A percentile compares a stretch with the other conserved stretches of the same genome.
phyloP scores from a whole-genome alignment of 1,140 invertebrate genomes.

The Eurosta solidaginis region DNA sequence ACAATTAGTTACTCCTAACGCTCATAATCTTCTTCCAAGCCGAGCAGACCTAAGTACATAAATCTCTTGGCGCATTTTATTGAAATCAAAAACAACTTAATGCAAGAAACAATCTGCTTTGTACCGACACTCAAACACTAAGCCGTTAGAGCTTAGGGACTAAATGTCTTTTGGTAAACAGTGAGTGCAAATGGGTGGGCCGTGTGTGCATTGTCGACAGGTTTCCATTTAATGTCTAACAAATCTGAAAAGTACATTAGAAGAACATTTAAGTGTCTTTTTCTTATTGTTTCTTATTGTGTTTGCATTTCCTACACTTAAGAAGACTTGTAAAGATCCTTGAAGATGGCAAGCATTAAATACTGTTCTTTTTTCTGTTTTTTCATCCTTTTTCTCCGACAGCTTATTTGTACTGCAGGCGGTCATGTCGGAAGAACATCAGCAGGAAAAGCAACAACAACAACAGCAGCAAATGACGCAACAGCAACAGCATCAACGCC shows the following conservation, averaged over 20 bases:
- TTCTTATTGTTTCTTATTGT: slow-evolving; percentile 19
- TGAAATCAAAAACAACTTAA: slow-evolving; percentile 28
- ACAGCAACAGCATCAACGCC: slow-evolving; percentile 32
- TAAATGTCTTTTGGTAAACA: too few relatives aligned
- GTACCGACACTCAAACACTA: neutral
- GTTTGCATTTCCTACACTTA: slow-evolving; percentile 21
- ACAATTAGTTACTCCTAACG: neutral
- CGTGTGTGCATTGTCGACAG: slow-evolving; percentile 8
- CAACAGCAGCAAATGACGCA: slow-evolving; percentile 37
- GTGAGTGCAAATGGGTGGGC: neutral
- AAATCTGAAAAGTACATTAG: slow-evolving; percentile 10
- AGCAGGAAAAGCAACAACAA: slow-evolving; percentile 35
- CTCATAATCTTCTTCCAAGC: neutral
- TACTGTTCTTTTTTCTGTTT: slow-evolving; percentile 17
- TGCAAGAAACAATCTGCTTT: slow-evolving; percentile 9
- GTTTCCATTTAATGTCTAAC: slow-evolving; percentile 12
- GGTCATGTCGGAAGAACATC: slow-evolving; percentile 44
- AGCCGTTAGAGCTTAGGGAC: neutral
- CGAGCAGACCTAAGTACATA: neutral
- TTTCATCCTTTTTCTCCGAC: neutral
- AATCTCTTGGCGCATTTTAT: slow-evolving; percentile 19
- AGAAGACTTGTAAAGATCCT: neutral
- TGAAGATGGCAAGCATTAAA: neutral
- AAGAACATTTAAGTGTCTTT: slow-evolving; percentile 18
- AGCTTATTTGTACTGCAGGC: slow-evolving; percentile 29